Evolutionary conservation across 2,888 invertebrate genomes (phyloP).

Genomic region (Aleiodes leptofemur): DNA sequence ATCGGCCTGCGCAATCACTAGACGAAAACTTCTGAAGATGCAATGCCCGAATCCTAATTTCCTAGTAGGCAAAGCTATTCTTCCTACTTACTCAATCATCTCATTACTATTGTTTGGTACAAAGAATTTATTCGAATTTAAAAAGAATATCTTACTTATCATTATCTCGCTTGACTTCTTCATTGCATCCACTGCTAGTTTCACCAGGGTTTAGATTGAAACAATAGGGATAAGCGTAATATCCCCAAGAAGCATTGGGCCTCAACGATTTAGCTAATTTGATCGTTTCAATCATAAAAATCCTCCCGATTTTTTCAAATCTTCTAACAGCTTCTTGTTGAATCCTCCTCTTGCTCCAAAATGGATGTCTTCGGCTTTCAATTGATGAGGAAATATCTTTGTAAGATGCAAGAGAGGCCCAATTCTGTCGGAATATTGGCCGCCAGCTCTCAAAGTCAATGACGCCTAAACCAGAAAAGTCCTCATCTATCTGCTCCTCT

Average conservation of each 20-base stretch:
- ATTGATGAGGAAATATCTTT: constrained; percentile 81
- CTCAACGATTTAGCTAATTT: constrained; percentile 79
- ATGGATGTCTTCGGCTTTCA: constrained; percentile 80
- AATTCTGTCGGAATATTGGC: constrained; percentile 86
- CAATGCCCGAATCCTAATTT: too few species aligned
- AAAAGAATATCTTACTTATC: constrained; percentile 81
- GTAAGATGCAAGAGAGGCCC: constrained; percentile 81
- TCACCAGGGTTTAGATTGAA: constrained; percentile 81
- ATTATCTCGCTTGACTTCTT: constrained; percentile 80
- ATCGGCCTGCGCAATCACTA: too few species aligned
- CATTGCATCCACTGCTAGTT: constrained; percentile 77
- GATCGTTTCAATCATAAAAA: constrained; percentile 84
- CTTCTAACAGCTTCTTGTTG: constrained; percentile 78
- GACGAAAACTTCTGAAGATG: too few species aligned
- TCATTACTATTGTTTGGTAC: too few species aligned
- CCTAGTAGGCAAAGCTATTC: too few species aligned
- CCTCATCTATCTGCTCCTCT: constrained; percentile 78
- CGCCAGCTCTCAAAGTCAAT: constrained; percentile 92
- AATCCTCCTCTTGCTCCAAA: constrained; percentile 76
- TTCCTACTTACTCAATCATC: too few species aligned
- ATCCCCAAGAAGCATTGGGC: constrained; percentile 86
- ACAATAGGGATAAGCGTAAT: constrained; percentile 91
- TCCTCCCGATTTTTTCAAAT: constrained; percentile 80
- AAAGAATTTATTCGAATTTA: too few species aligned
- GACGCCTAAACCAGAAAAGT: constrained; percentile 83